Percentiles rank a stretch among this genome's conserved stretches.
Evolutionary conservation across 2,888 invertebrate species (phyloP).

Genomic region (Aromia moschata): DNA sequence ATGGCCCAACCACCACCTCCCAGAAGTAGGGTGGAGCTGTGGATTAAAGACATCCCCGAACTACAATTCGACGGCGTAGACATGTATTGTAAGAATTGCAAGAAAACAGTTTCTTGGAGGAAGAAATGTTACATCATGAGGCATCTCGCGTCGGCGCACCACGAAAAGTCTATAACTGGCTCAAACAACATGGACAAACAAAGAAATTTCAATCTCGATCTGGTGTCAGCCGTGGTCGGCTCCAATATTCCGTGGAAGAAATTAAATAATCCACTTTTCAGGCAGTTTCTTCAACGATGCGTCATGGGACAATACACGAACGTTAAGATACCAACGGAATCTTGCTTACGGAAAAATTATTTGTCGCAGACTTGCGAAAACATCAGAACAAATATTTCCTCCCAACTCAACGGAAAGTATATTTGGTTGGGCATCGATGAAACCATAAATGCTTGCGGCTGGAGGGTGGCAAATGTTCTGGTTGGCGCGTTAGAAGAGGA

Average conservation of each 20-base stretch:
- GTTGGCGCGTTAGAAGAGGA: neutral
- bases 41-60: neutral
- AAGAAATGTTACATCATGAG: neutral
- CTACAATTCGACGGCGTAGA: neutral
- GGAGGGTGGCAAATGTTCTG: neutral
- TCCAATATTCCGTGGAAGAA: neutral
- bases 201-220: neutral
- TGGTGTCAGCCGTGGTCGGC: neutral
- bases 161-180: neutral
- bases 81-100: neutral
- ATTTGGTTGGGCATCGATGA: slow-evolving; percentile 2
- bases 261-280: neutral
- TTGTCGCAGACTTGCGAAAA: neutral
- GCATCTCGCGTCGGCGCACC: neutral
- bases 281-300: neutral
- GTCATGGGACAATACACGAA: slow-evolving; percentile 4
- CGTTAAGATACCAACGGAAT: neutral
- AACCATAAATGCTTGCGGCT: neutral
- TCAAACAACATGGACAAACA: neutral
- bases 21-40: neutral
- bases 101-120: neutral
- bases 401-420: neutral
- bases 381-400: neutral
- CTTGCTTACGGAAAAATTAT: neutral
- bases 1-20: neutral